Base-by-base conservation (phyloP, 2,797 vertebrate genomes). In the Agapornis canus region DNA sequence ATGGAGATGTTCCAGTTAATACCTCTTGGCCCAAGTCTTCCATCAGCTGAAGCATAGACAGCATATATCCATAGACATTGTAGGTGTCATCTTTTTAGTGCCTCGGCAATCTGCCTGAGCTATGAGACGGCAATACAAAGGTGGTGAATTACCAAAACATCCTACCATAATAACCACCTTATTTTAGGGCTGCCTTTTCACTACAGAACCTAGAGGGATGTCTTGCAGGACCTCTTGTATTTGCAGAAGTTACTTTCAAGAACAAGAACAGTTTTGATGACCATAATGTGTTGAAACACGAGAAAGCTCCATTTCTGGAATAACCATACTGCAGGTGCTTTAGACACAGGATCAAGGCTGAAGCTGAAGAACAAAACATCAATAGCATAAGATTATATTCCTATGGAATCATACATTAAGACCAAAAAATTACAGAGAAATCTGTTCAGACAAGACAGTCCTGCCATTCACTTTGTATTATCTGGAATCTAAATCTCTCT, bases 21-120 rank as follows among this genome's bases (percentile, higher is more conserved):
- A 32, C 7, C 9, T 5, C 3, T 14, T 68, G 51, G 37, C 21
- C 45, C 19, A 47, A 42, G 40, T 37, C 21, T 64, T 27, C 39
- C 51, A 54, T 39, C 23, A 12, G 7, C 1, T 0, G 0, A 63
- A 63, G 6, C n/a, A 40, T 3, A n/a, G 10, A 10, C 20, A 61
- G 4, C 2, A 3, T 9, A 27, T 3, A 51, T 10, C n/a, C 39
- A 31, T 16, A 56, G 31, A 40, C 16, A 9, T 21, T 39, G 2
- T 5, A 68, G 26, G 26, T 27, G 42, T 3, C 16, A 11, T 26
- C 5, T 12, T 56, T 20, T 56, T 31, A 42, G 45, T 31, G 22
- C 22, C 7, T 56, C 45, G 20, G 11, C 39, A 57, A 22, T 32
- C n/a, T 72, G 83, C 11, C 48, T 78, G 79, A 80, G 23, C 29